Evolutionary conservation across 2,113 vertebrate genomes (phyloP), one percentile per base, ranked within the genome.

Genomic region (Chelonoidis abingdonii): DNA sequence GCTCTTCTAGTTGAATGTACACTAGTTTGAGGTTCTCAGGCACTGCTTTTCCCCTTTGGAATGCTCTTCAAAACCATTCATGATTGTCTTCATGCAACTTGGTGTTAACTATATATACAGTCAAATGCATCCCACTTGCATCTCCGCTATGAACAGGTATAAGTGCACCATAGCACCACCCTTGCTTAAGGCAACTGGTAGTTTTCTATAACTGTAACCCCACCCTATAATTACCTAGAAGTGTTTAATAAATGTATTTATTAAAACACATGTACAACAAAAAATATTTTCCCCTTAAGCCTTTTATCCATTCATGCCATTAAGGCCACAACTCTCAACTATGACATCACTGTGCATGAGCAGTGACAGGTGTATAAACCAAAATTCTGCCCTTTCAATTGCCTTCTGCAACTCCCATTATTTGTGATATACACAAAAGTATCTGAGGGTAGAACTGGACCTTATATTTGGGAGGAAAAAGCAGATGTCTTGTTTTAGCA

Each of bases 1-100:
- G 92, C 86, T 90, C 47, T 14, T 84, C 86, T 88, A 76, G 38
- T 12, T 69, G 10, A 52, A 47, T 88, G 95, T 97, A 95, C 80
- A 93, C 41, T 93, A 88, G 83, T 96, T 44, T 27, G 5, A 3
- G 2, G 41, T 76, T 44, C 21, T 76, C 72, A 44, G 72, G 72
- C 10, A 57, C 69, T 86, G 21, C n/a, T 89, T 84, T 91, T 14
- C 49, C 81, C 75, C 72, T 89, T 84, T 81, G 59, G 50, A 95
- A 13, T 0, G 1, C 75, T 87, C 38, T 44, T 53, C 53, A 57
- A 57, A 93, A 97, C 87, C 86, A 85, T 44, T 83, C 75, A 83
- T 3, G 87, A 89, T 80, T 65, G 49, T 65, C 1, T 87, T 85
- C 69, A 80, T 93, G 81, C 85, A 95, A 81, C 29, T 81, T 47